phyloP scores from a whole-genome alignment of 2,113 vertebrate species.

The Gorsachius goisagi region DNA sequence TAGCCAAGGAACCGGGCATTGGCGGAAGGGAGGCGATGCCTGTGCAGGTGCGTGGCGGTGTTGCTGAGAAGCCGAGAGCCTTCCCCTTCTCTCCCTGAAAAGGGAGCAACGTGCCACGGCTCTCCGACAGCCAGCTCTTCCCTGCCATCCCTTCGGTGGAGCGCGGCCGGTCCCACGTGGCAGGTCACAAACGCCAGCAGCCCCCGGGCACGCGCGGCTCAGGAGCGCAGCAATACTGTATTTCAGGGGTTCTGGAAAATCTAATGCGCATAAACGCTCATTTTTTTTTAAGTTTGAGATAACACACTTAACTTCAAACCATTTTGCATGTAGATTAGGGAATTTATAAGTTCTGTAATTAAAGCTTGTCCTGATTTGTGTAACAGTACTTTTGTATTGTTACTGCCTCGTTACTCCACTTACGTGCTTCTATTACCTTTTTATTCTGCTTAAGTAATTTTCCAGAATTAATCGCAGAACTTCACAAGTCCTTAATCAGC shows the following conservation, averaged over 20 bases:
- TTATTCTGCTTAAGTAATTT: neutral
- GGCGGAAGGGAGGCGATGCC: neutral
- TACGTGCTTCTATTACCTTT: neutral
- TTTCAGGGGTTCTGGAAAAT: neutral
- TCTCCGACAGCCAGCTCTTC: neutral
- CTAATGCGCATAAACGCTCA: fast-evolving
- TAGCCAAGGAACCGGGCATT: fast-evolving
- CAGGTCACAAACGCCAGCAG: neutral
- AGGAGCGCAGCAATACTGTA: fast-evolving
- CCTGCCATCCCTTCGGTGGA: neutral
- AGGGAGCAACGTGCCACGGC: fast-evolving
- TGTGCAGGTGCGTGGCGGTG: fast-evolving
- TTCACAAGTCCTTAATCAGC: neutral
- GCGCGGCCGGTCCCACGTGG: fast-evolving
- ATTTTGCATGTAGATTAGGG: neutral
- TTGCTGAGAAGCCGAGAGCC: neutral
- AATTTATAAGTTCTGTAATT: neutral
- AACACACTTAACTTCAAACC: neutral
- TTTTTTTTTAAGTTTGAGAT: neutral
- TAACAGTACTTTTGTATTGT: neutral
- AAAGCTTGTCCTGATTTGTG: neutral
- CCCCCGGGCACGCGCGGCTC: fast-evolving
- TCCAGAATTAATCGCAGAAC: neutral
- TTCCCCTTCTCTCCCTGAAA: neutral
- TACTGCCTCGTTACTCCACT: neutral